Evolutionary conservation across 2,888 invertebrate species (phyloP).

Genomic region (Dugesia japonica): DNA sequence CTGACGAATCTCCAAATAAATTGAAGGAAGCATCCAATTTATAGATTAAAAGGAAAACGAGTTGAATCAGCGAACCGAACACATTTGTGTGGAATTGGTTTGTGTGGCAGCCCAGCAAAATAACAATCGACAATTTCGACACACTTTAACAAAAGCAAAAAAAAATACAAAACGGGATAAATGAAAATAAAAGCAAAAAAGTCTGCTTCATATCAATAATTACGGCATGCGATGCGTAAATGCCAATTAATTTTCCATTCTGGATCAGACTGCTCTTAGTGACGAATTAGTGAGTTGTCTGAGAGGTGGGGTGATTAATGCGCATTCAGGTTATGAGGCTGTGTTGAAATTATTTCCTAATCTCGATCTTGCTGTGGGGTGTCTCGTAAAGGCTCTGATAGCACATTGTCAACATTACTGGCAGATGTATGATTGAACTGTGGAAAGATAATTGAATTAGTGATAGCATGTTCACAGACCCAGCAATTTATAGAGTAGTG

Average conservation of each 20-base stretch:
- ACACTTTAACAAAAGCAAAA: slow-evolving; percentile 2
- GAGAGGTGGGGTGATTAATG: slow-evolving; percentile 20
- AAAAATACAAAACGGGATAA: neutral
- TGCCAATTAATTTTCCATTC: slow-evolving; percentile 20
- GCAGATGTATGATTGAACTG: slow-evolving; percentile 20
- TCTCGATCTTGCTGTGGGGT: slow-evolving; percentile 20
- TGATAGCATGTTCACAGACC: slow-evolving; percentile 5
- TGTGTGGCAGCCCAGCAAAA: neutral
- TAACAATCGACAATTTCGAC: neutral
- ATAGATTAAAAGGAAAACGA: slow-evolving; percentile 1
- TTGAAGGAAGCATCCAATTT: slow-evolving; percentile 20
- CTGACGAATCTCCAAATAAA: slow-evolving; percentile 2
- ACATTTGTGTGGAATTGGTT: neutral
- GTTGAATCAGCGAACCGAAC: slow-evolving; percentile 20
- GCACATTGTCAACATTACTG: slow-evolving; percentile 16
- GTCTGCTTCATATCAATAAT: slow-evolving; percentile 20
- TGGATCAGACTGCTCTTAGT: slow-evolving; percentile 16
- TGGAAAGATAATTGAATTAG: slow-evolving; percentile 20
- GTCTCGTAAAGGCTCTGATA: slow-evolving; percentile 15
- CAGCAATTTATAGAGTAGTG: slow-evolving; percentile 13
- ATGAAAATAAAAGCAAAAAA: slow-evolving; percentile 13
- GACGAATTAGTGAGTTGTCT: slow-evolving; percentile 16
- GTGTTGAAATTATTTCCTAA: slow-evolving; percentile 17
- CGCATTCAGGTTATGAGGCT: slow-evolving; percentile 16
- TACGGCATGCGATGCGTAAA: slow-evolving; percentile 16